Evolutionary conservation across 2,113 vertebrate genomes (phyloP), one percentile per base, ranked within the genome.

Genomic region (Misgurnus mizolepis): DNA sequence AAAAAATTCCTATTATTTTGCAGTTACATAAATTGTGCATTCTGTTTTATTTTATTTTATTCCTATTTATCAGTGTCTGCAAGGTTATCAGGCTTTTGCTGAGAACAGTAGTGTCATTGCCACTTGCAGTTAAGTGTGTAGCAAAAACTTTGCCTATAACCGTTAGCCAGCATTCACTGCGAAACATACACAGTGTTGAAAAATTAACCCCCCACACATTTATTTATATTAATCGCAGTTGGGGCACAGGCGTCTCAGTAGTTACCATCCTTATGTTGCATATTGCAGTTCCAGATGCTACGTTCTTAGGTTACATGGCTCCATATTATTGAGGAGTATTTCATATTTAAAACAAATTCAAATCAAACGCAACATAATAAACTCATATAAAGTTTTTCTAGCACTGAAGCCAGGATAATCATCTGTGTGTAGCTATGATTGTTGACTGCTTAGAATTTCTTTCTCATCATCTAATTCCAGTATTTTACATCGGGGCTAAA

Each of bases 341-440:
- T 89, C 72, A 90, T 88, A 89, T 91, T 89, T 83, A 84, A 89
- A 90, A 89, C 82, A 91, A 88, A 91, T 88, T 83, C 87, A 86
- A 84, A 84, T 79, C 76, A 80, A 89, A 82, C 80, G 55, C 82
- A 82, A 89, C 80, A 62, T 81, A 83, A 87, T 85, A 83, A 83
- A 89, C 88, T 90, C 80, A 88, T 88, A 87, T 89, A 86, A 89
- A 86, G 79, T 64, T 79, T 81, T 78, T 53, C 5, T 60, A 22
- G 56, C 60, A 78, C 53, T 72, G 73, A 84, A 67, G 56, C 18
- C 84, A 85, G 82, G 78, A 83, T 49, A 87, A 79, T 76, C 84
- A 77, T 82, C 85, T 82, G 85, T 82, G 81, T 84, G 82, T 72
- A 50, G 55, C 50, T 82, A 66, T 87, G 83, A 88, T 80, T 83